Percentiles rank a stretch among this genome's conserved stretches.
Evolutionary conservation across 1,140 invertebrate genomes (phyloP).

Genomic region (Drosophila pruinosa): DNA sequence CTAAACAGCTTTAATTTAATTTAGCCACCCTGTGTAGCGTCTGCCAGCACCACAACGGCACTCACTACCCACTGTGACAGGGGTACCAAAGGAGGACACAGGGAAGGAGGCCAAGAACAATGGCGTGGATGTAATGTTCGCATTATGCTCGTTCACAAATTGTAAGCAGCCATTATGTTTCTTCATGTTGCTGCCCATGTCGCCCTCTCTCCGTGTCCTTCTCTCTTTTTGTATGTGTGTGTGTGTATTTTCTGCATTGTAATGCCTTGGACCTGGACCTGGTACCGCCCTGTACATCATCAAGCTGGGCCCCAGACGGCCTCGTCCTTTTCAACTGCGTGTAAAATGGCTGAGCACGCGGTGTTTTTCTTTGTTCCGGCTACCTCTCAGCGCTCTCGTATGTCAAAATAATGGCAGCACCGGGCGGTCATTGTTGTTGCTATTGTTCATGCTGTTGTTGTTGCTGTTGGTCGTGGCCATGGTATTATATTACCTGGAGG

Average conservation of each 20-base stretch:
- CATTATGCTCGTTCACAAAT: slow-evolving; percentile 81
- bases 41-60: slow-evolving; percentile 20
- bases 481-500: slow-evolving; percentile 36
- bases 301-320: slow-evolving; percentile 2
- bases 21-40: slow-evolving; percentile 47
- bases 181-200: slow-evolving; percentile 73
- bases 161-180: slow-evolving; percentile 81
- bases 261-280: slow-evolving; percentile 40
- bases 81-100: background rate
- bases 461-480: slow-evolving; percentile 27
- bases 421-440: slow-evolving; percentile 55
- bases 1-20: slow-evolving; percentile 82
- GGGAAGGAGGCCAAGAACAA: slow-evolving; percentile 54
- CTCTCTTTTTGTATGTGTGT: slow-evolving; percentile 8
- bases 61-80: background rate
- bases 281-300: background rate
- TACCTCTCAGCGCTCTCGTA: slow-evolving; percentile 54
- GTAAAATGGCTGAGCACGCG: slow-evolving; percentile 44
- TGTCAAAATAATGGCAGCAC: slow-evolving; percentile 73
- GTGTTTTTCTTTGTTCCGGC: slow-evolving; percentile 54
- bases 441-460: slow-evolving; percentile 28
- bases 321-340: slow-evolving; percentile 14
- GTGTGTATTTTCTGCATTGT: slow-evolving; percentile 50
- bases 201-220: slow-evolving; percentile 6
- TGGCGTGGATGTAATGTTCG: slow-evolving; percentile 81